These are phyloP conservation scores for Linurgus olivaceus DNA, from an alignment of 2,797 vertebrate genomes.

Conservation along the genomic window DNA sequence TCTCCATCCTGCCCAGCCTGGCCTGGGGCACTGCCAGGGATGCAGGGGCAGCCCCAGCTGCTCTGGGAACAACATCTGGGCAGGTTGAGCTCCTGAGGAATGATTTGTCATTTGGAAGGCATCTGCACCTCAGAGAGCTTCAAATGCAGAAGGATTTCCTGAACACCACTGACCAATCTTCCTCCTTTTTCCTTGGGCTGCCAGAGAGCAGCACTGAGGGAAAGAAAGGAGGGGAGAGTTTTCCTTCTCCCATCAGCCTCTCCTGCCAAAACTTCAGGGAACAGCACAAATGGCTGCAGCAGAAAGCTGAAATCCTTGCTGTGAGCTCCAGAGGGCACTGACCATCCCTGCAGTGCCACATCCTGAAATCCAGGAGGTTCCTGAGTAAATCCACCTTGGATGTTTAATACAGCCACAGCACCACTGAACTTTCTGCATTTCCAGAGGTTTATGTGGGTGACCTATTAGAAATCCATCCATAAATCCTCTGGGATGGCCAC, in stretches of 20 bases:
- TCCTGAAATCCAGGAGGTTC: not conserved
- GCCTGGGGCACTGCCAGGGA: not conserved
- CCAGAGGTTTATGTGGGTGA: not conserved
- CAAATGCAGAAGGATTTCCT: not conserved
- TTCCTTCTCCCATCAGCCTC: not conserved
- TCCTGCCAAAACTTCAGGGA: not conserved
- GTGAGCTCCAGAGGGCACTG: not conserved
- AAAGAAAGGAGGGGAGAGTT: not conserved
- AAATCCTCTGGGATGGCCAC: not conserved
- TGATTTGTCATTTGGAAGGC: not conserved
- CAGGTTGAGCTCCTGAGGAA: not conserved
- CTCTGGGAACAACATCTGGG: not conserved
- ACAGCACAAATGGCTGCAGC: not conserved
- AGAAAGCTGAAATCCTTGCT: not conserved
- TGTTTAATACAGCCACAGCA: not conserved
- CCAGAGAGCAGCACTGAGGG: not conserved
- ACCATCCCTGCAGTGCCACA: not conserved
- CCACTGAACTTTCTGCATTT: not conserved
- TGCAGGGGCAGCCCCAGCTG: not conserved
- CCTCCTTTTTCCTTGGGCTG: not conserved
- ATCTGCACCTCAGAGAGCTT: not conserved
- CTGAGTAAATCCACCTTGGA: not conserved
- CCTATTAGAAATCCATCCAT: not conserved
- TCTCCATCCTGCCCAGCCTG: not conserved
- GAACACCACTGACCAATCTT: not conserved